phyloP scores from a whole-genome alignment of 30 jellyfish, hydroid and myxozoan species.

The Chironex yamaguchii region DNA sequence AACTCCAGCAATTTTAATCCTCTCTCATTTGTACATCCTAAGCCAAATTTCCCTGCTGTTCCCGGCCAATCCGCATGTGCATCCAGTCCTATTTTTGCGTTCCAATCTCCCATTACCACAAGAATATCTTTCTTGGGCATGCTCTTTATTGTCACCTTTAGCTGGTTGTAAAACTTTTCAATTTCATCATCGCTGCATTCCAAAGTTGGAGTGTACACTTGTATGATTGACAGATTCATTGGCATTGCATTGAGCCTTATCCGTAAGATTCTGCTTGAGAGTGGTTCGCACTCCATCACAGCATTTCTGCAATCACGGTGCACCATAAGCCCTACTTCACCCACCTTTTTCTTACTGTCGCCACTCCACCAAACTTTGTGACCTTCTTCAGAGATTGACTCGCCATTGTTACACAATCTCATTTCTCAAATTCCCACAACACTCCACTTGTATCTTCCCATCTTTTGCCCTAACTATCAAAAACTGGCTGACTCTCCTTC shows the following conservation, averaged over 20 bases:
- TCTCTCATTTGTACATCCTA: constrained; percentile 51
- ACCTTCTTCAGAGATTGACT: constrained; percentile 45
- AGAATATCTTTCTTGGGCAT: constrained; percentile 51
- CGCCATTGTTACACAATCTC: constrained; percentile 51
- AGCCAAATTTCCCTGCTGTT: constrained; percentile 59
- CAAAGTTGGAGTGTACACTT: constrained; percentile 61
- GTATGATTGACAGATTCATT: constrained; percentile 30
- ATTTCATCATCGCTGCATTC: constrained; percentile 39
- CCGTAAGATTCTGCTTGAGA: constrained; percentile 58
- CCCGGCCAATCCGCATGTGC: constrained; percentile 59
- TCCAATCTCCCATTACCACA: constrained; percentile 63
- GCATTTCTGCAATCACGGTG: constrained; percentile 3
- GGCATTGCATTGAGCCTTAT: constrained; percentile 27
- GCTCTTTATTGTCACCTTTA: constrained; percentile 36
- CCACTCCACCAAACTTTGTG: constrained; percentile 68
- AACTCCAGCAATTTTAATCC: constrained; percentile 28
- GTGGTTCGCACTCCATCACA: constrained; percentile 49
- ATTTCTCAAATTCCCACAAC: constrained; percentile 47
- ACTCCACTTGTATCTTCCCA: constrained; percentile 39
- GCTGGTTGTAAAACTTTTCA: constrained; percentile 30
- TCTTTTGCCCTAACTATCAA: constrained; percentile 37
- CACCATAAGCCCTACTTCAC: constrained; percentile 43
- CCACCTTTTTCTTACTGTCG: constrained; percentile 2
- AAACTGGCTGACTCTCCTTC: too few relatives aligned
- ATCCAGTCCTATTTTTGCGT: constrained; percentile 48